Conservation (phyloP, 2,113 vertebrate species). For the Phycodurus eques region DNA sequence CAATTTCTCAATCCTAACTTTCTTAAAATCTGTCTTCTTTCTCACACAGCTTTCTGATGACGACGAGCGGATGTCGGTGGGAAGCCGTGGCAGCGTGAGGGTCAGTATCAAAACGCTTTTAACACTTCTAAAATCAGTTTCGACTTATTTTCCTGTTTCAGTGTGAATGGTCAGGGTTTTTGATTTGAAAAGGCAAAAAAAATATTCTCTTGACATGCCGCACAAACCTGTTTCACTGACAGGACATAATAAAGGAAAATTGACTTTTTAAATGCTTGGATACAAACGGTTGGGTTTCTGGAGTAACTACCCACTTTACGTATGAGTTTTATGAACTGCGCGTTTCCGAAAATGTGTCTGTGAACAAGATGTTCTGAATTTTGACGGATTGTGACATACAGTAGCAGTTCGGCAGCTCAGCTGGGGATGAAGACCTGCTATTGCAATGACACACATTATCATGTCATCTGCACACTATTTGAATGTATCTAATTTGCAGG, state of each 20-base stretch:
- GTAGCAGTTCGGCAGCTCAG: too few species aligned
- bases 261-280: background rate
- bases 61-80: slow-evolving; percentile 88
- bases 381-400: too few species aligned
- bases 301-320: background rate
- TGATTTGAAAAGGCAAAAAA: background rate
- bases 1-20: slow-evolving; percentile 15
- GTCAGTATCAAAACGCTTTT: slow-evolving; percentile 76
- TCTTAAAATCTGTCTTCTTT: slow-evolving; percentile 49
- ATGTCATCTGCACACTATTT: too few species aligned
- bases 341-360: too few species aligned
- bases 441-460: too few species aligned
- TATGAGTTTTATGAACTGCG: too few species aligned
- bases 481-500: too few species aligned
- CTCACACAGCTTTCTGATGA: slow-evolving; percentile 85
- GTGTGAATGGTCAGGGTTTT: background rate
- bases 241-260: background rate
- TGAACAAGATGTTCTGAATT: too few species aligned
- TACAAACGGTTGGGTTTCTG: background rate
- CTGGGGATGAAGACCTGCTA: too few species aligned
- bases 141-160: background rate
- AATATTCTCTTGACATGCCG: background rate
- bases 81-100: slow-evolving; percentile 86
- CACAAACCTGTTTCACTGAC: background rate
- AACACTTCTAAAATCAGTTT: background rate